Conservation (phyloP, 92 coral and sea anemone genomes). For the Palythoa heliodiscus region DNA sequence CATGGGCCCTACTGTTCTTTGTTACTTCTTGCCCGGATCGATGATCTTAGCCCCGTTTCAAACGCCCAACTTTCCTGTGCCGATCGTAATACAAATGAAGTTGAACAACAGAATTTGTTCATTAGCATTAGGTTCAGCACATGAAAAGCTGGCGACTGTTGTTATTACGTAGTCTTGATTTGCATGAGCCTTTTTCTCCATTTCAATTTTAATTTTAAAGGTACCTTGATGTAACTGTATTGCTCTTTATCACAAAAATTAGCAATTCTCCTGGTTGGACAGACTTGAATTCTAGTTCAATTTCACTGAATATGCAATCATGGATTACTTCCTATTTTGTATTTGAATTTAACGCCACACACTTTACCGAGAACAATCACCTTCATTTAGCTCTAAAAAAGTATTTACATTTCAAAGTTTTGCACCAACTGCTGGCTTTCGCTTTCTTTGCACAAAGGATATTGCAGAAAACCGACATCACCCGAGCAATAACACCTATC, state of each 20-base stretch:
- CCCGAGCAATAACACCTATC: neutral
- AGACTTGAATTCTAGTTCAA: neutral
- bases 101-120: too few relatives aligned
- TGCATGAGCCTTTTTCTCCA: neutral
- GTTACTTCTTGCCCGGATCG: too few relatives aligned
- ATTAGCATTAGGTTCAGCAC: too few relatives aligned
- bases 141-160: too few relatives aligned
- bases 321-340: neutral
- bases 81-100: too few relatives aligned
- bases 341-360: neutral
- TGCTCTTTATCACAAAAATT: neutral
- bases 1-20: too few relatives aligned
- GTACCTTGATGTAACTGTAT: neutral
- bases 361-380: neutral
- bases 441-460: slow-evolving; percentile 14
- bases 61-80: too few relatives aligned
- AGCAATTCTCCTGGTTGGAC: too few relatives aligned
- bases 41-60: too few relatives aligned
- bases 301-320: neutral
- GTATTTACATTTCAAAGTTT: slow-evolving; percentile 12
- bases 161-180: too few relatives aligned
- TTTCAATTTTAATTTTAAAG: too few relatives aligned
- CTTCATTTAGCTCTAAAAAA: neutral
- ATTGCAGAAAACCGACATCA: slow-evolving; percentile 8
- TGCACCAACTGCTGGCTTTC: neutral